These are phyloP conservation scores for Dolomedes plantarius DNA, from an alignment of 2,888 invertebrate genomes.

Conservation along the genomic window DNA sequence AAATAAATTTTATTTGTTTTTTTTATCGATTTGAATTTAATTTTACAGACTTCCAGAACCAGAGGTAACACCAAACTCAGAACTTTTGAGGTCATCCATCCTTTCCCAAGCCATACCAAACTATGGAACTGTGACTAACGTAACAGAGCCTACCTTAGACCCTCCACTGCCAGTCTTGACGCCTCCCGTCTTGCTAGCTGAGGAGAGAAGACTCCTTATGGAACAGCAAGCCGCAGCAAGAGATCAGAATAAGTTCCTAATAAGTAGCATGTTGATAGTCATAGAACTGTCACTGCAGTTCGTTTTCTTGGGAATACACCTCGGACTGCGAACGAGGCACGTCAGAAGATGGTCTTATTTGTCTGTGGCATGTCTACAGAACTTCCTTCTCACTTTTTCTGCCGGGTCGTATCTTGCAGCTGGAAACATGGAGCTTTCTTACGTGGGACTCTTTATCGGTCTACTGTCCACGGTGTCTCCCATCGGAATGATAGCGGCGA, in stretches of 20 bases:
- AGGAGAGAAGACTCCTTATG: slow-evolving; percentile 12
- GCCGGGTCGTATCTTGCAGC: slow-evolving; percentile 89
- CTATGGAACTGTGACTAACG: slow-evolving; percentile 18
- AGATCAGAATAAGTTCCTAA: not conserved
- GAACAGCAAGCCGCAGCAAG: not conserved
- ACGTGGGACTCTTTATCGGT: slow-evolving; percentile 79
- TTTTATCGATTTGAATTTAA: too few species aligned
- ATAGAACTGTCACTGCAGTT: slow-evolving; percentile 90
- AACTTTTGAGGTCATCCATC: slow-evolving; percentile 30
- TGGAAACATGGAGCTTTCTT: slow-evolving; percentile 77
- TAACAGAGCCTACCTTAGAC: not conserved
- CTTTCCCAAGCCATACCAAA: slow-evolving; percentile 25
- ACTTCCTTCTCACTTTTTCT: slow-evolving; percentile 90
- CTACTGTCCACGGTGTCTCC: slow-evolving; percentile 88
- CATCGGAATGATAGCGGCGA: slow-evolving; percentile 79
- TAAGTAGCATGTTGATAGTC: slow-evolving; percentile 83
- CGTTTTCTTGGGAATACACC: slow-evolving; percentile 89
- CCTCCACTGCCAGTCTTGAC: not conserved
- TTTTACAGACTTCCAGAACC: not conserved
- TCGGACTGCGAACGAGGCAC: slow-evolving; percentile 85
- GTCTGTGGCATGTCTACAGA: slow-evolving; percentile 88
- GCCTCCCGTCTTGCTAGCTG: slow-evolving; percentile 17
- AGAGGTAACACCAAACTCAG: not conserved
- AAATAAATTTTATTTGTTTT: too few species aligned
- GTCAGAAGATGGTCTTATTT: slow-evolving; percentile 88